Conservation (phyloP, 2,888 invertebrate genomes). For the Lithophane socia region DNA sequence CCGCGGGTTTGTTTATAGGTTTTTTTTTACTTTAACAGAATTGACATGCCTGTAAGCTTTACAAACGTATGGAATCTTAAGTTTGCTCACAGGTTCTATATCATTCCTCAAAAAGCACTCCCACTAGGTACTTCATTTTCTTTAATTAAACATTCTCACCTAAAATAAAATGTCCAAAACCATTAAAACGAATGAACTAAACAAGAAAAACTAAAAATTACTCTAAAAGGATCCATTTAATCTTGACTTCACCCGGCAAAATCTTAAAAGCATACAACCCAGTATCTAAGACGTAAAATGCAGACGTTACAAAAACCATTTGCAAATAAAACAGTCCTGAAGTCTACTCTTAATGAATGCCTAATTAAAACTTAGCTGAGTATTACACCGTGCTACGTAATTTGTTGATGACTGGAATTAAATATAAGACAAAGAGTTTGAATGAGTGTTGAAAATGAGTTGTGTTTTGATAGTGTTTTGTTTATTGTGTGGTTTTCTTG, state of each 20-base stretch:
- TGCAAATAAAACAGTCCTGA: slow-evolving; percentile 74
- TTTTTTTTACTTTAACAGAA: background rate
- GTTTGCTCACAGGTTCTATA: background rate
- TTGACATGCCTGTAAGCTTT: background rate
- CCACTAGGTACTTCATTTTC: background rate
- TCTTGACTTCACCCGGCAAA: slow-evolving; percentile 29
- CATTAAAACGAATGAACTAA: slow-evolving; percentile 2
- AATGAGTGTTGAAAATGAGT: slow-evolving; percentile 2
- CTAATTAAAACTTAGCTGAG: slow-evolving; percentile 80
- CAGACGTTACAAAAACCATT: slow-evolving; percentile 74
- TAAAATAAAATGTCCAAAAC: background rate
- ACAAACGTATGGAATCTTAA: background rate
- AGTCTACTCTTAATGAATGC: slow-evolving; percentile 76
- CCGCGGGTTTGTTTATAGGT: too few relatives aligned
- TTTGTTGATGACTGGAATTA: slow-evolving; percentile 33
- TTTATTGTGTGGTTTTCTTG: background rate
- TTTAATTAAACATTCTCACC: background rate
- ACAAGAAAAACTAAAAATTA: background rate
- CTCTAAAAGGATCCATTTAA: slow-evolving; percentile 43
- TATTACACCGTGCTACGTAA: slow-evolving; percentile 61
- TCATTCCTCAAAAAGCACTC: background rate
- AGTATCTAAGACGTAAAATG: slow-evolving; percentile 49
- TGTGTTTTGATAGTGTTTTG: slow-evolving; percentile 4
- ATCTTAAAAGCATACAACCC: slow-evolving; percentile 43
- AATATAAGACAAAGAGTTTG: slow-evolving; percentile 16